Base-by-base conservation (phyloP, 2,888 invertebrate species). In the Gandaritis pyraliata region DNA sequence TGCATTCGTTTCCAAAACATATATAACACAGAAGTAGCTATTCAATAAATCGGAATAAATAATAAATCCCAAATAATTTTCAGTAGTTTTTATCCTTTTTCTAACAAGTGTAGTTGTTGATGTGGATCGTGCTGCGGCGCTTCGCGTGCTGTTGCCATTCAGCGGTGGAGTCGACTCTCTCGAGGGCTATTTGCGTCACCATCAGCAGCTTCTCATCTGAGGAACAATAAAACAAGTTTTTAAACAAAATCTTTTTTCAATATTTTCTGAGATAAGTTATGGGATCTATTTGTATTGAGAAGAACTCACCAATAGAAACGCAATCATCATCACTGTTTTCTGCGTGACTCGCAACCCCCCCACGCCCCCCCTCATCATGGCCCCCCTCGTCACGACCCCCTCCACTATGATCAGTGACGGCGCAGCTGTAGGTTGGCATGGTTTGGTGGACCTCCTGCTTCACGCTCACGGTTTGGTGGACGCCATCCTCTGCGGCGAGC, bases 161-260 rank as follows among this genome's bases (percentile, higher is more conserved):
- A 12, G 54, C 51, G 0, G 13, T 11, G 0, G 63, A 36, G 8
- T 30, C 33, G 62, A 41, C 41, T 2, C 6, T 13, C 15, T 41
- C 41, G 2, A 41, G 8, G 2, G 1, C 1, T 8, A 41, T 5
- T 6, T 8, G 43, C 2, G 43, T 16, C 11, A 43, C 10, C 43
- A 68, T 65, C 11, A 68, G 50, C 2, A 68, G 61, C 36, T 65
- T 68, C 30, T 58, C 55, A 8, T 68, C 67, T 67, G 46, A 1
- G n/a, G 2, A 33, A 36, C 8, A 18, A 39, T 39, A 6, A 8
- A 1, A 6, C n/a, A n/a, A 2, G 11, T 33, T 33, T 33, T 11
- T 33, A 33, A 5, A 23, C n/a, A n/a, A n/a, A n/a, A n/a, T 2
- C 1, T 23, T 23, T 23, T 23, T n/a, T n/a, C n/a, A n/a, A n/a